Conservation (phyloP, 2,113 vertebrate genomes). For the Tachuris rubrigastra region DNA sequence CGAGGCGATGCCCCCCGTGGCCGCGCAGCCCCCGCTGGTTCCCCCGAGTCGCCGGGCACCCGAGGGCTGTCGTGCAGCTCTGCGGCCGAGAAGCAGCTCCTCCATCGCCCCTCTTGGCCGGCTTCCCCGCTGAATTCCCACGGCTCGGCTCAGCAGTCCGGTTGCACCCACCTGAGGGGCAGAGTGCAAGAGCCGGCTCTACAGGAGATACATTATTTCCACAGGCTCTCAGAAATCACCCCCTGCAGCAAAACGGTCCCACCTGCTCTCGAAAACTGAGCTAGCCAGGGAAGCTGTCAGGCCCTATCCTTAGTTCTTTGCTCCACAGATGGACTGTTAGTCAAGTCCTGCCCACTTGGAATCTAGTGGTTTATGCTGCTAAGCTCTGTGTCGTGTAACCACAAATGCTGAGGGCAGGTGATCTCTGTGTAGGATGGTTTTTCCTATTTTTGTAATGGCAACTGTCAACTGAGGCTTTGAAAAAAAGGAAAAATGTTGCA, state of each 20-base stretch:
- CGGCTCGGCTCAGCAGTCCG: neutral
- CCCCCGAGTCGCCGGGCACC: neutral
- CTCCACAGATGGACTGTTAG: slow-evolving; percentile 32
- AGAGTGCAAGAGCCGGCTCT: accelerated
- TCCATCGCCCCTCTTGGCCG: neutral
- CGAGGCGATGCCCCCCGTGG: neutral
- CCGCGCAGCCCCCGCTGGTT: accelerated
- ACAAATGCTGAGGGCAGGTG: neutral
- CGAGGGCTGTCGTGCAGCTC: neutral
- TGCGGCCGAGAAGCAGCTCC: neutral
- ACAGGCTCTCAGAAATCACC: neutral
- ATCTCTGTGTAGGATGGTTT: neutral
- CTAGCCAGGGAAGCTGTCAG: neutral
- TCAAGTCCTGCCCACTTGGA: slow-evolving; percentile 32
- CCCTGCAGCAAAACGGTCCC: neutral
- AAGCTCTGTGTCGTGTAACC: neutral
- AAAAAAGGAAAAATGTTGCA: neutral
- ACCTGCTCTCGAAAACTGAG: neutral
- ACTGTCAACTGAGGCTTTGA: neutral
- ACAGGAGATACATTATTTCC: neutral
- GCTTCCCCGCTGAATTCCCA: neutral
- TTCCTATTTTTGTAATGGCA: neutral
- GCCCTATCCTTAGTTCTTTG: neutral
- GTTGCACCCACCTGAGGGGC: neutral
- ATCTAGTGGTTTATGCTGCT: neutral